Conservation (phyloP, 1,140 invertebrate genomes). For the Pollicipes pollicipes region DNA sequence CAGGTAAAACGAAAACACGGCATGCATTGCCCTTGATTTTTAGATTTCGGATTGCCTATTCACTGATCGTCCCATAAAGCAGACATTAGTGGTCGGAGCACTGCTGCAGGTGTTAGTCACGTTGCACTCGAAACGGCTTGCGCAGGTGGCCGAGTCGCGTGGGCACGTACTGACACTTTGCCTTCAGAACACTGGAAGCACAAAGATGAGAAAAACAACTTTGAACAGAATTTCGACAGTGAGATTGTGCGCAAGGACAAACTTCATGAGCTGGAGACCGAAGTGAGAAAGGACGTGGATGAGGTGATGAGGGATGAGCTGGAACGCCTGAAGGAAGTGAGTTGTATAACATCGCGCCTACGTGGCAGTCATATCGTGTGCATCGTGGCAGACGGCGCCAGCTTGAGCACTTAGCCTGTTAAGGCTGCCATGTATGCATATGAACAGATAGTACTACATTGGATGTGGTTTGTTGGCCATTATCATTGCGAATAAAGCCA, state of each 20-base stretch:
- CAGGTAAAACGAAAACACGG: too few relatives aligned
- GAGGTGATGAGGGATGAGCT: conserved; percentile 67
- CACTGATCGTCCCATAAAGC: too few relatives aligned
- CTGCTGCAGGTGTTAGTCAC: neutral
- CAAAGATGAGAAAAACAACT: conserved; percentile 52
- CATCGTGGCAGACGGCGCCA: too few relatives aligned
- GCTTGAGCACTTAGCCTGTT: neutral
- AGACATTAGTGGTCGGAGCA: too few relatives aligned
- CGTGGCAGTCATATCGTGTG: too few relatives aligned
- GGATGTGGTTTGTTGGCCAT: conserved; percentile 8
- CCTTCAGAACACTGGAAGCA: conserved; percentile 56
- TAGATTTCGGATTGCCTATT: too few relatives aligned
- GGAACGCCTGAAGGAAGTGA: conserved; percentile 49
- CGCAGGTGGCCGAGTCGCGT: neutral
- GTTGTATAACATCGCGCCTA: conserved; percentile 10
- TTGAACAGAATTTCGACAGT: conserved; percentile 48
- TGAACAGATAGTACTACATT: conserved; percentile 4
- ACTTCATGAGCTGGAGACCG: conserved; percentile 57
- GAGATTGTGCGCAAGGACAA: conserved; percentile 70
- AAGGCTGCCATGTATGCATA: neutral
- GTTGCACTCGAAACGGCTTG: neutral
- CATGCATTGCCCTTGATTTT: too few relatives aligned
- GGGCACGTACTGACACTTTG: neutral
- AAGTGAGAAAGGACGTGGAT: conserved; percentile 65
- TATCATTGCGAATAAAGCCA: too few relatives aligned